These are phyloP conservation scores for Atethmia centrago DNA, from an alignment of 2,888 invertebrate species.

Conservation along the genomic window DNA sequence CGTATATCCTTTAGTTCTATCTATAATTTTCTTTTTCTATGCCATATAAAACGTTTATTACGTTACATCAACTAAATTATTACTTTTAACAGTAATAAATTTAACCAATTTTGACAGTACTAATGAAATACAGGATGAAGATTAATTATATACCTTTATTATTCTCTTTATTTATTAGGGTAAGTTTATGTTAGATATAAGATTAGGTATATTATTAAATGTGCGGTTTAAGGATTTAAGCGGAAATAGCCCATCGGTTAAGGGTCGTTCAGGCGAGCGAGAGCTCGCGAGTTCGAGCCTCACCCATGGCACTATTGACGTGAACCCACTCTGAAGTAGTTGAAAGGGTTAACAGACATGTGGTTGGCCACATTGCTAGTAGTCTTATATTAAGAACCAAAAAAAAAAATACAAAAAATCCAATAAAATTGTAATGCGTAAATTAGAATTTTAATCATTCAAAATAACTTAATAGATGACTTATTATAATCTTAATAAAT, in stretches of 20 bases:
- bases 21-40: background rate
- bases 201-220: background rate
- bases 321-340: conserved; percentile 1
- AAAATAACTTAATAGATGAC: background rate
- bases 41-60: background rate
- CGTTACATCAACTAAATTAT: background rate
- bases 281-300: too few relatives aligned
- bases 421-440: background rate
- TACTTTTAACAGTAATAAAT: background rate
- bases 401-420: background rate
- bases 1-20: background rate
- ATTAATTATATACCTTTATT: background rate
- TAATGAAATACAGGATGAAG: background rate
- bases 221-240: background rate
- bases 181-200: background rate
- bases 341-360: background rate
- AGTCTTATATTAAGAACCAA: background rate
- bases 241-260: background rate
- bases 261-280: background rate
- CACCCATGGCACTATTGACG: background rate
- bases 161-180: background rate
- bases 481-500: background rate
- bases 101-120: conserved; percentile 2
- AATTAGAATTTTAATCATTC: background rate
- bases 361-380: background rate